Base-by-base conservation (phyloP, 1,140 invertebrate genomes). In the Euura saliciscinereae region DNA sequence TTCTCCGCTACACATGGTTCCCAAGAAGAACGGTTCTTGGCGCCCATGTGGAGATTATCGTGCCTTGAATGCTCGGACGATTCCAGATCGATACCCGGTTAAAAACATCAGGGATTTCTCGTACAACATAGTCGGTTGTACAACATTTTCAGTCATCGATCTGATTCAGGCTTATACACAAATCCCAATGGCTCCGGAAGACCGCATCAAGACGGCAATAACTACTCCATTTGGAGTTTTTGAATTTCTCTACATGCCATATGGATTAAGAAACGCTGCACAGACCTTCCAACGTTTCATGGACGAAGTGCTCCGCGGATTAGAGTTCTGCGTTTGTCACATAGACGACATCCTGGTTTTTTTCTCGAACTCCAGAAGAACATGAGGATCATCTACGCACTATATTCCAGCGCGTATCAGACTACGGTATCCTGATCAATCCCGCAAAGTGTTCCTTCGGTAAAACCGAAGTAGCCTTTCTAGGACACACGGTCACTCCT, bases 71-170 rank as follows among this genome's bases (percentile, higher is more conserved):
- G 11, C 70, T 76, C 4, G 75, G 79, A 44, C 75, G 2, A 73
- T 88, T 4, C 75, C 81, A 45, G 66, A 64, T 2, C 67, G 89
- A 6, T 65, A 67, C 2, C 80, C 0, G 51, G 75, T 11, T 2
- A 76, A 69, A 5, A 79, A 78, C 46, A n/a, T n/a, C n/a, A n/a
- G n/a, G n/a, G n/a, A n/a, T n/a, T n/a, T n/a, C n/a, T n/a, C n/a
- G n/a, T n/a, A n/a, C n/a, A n/a, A n/a, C n/a, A n/a, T n/a, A n/a
- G n/a, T n/a, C n/a, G n/a, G n/a, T n/a, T n/a, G n/a, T n/a, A n/a
- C n/a, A n/a, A n/a, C n/a, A n/a, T 89, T 89, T 69, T 76, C 81
- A 3, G 75, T 76, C 1, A 65, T 90, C 2, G 88, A 90, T 77
- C 65, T 88, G 1, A 69, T 69, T 0, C 77, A 76, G 45, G 89